A percentile compares a stretch with the other conserved stretches of the same genome.
phyloP scores from a whole-genome alignment of 2,888 invertebrate species.

The Thymelicus acteon region DNA sequence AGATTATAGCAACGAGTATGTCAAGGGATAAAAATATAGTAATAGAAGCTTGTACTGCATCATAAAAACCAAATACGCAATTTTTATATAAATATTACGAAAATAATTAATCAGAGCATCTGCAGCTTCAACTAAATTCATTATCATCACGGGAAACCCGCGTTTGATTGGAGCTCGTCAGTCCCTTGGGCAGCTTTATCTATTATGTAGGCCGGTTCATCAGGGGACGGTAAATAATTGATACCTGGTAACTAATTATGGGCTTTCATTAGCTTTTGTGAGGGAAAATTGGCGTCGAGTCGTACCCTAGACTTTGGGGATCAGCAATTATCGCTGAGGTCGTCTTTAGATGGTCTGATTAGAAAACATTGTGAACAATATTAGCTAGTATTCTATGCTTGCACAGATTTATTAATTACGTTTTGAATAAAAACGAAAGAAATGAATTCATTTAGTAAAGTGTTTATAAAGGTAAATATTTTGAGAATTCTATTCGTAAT shows the following conservation, averaged over 20 bases:
- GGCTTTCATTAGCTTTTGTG: conserved; percentile 45
- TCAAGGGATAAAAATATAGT: too few relatives aligned
- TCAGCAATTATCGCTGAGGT: conserved; percentile 34
- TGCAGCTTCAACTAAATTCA: conserved; percentile 19
- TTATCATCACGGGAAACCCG: conserved; percentile 28
- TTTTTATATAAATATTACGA: background rate
- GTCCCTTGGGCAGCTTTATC: conserved; percentile 41
- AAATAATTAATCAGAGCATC: conserved; percentile 6
- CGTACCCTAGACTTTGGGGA: conserved; percentile 29
- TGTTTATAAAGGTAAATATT: too few relatives aligned
- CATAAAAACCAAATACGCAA: background rate
- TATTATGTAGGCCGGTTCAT: conserved; percentile 42
- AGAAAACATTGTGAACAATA: background rate
- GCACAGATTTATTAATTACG: background rate
- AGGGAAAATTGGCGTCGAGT: conserved; percentile 21
- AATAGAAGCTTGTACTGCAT: too few relatives aligned
- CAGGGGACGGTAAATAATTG: conserved; percentile 62
- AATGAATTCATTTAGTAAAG: too few relatives aligned
- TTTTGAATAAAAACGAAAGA: background rate
- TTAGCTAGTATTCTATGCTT: background rate
- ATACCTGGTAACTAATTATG: conserved; percentile 64
- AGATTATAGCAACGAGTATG: too few relatives aligned
- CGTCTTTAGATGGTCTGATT: conserved; percentile 22
- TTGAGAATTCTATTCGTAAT: too few relatives aligned
- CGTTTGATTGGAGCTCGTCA: conserved; percentile 31